Conservation (phyloP, 2,888 invertebrate genomes). For the Conistra vaccinii region DNA sequence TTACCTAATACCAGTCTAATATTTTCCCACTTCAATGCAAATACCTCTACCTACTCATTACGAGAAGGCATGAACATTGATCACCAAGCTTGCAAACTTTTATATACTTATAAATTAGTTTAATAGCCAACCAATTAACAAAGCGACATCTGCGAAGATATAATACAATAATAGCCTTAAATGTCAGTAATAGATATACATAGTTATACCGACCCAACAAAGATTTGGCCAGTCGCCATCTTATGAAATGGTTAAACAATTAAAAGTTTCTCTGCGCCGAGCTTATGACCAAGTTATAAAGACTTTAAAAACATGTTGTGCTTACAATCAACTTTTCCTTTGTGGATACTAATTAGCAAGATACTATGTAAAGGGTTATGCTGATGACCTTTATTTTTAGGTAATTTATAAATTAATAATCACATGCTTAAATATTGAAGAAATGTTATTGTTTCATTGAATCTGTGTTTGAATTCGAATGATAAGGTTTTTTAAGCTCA, state of each 20-base stretch:
- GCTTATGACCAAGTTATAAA: constrained; percentile 68
- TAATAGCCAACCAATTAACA: constrained; percentile 4
- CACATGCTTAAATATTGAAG: neutral
- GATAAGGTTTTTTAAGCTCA: neutral
- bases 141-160: constrained; percentile 13
- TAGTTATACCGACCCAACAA: constrained; percentile 45
- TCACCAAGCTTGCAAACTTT: neutral
- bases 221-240: constrained; percentile 69
- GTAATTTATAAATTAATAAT: neutral
- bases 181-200: constrained; percentile 49
- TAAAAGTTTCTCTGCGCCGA: constrained; percentile 72
- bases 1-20: neutral
- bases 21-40: neutral
- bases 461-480: neutral
- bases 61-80: neutral
- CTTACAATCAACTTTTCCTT: constrained; percentile 60
- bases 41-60: neutral
- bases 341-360: constrained; percentile 57
- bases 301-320: constrained; percentile 71
- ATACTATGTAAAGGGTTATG: constrained; percentile 52
- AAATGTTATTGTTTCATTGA: neutral
- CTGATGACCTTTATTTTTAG: neutral
- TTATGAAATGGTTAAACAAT: constrained; percentile 79
- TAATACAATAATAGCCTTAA: constrained; percentile 23
- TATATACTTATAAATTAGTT: neutral